A percentile compares a stretch with the other conserved stretches of the same genome.
These are phyloP conservation scores for Dasyprocta punctata DNA, from an alignment of 2,113 vertebrate species.

Conservation along the genomic window DNA sequence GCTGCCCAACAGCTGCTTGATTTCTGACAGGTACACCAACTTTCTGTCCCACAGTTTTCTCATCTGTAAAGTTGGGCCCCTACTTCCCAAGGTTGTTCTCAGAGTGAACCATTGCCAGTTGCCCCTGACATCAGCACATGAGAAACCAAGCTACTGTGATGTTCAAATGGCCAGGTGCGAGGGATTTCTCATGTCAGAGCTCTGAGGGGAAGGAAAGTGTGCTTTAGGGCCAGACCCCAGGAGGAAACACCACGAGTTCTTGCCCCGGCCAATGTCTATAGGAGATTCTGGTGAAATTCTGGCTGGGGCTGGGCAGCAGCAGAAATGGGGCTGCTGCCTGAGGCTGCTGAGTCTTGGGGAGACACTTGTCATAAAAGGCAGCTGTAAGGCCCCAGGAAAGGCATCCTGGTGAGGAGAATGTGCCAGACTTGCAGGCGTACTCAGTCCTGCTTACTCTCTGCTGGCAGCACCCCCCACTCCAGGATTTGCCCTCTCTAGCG, in stretches of 20 bases:
- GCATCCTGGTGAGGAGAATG: fast-evolving
- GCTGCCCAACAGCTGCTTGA: background rate
- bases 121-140: background rate
- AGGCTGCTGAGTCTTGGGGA: background rate
- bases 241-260: background rate
- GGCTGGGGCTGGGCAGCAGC: background rate
- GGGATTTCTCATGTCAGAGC: background rate
- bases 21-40: background rate
- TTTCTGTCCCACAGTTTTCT: background rate
- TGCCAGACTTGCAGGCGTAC: fast-evolving
- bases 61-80: background rate
- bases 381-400: background rate
- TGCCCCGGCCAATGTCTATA: background rate
- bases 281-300: background rate
- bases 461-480: fast-evolving
- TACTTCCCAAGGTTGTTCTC: background rate
- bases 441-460: background rate
- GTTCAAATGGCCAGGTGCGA: background rate
- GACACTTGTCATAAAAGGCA: background rate
- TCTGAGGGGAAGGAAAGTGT: background rate
- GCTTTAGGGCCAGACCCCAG: background rate
- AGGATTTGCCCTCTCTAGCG: background rate
- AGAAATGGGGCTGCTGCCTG: too few relatives aligned
- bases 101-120: background rate
- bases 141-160: background rate